A percentile compares a stretch with the other conserved stretches of the same genome.
phyloP scores from a whole-genome alignment of 2,888 invertebrate species.

The Deilephila elpenor region DNA sequence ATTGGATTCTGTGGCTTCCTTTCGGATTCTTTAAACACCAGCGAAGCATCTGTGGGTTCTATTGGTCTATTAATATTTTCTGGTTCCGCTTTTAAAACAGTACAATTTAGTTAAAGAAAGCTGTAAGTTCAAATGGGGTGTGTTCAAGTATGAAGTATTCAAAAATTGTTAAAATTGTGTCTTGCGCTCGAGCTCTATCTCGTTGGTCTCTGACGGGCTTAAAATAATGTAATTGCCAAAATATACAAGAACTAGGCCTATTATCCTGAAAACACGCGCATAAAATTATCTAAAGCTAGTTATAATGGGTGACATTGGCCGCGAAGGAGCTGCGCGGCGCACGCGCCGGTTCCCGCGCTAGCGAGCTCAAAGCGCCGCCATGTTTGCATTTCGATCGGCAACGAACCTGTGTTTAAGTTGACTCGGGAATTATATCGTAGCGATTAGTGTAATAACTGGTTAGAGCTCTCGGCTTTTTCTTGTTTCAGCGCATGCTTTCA shows the following conservation, averaged over 20 bases:
- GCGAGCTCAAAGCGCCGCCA: conserved; percentile 80
- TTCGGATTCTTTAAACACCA: not conserved
- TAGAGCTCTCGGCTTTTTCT: conserved; percentile 76
- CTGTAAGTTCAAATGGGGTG: too few relatives aligned
- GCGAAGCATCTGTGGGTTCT: not conserved
- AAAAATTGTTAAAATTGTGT: too few relatives aligned
- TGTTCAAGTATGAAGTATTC: too few relatives aligned
- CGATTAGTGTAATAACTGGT: conserved; percentile 85
- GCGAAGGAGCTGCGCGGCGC: conserved; percentile 28
- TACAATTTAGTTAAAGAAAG: too few relatives aligned
- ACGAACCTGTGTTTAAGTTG: conserved; percentile 85
- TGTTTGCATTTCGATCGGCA: conserved; percentile 84
- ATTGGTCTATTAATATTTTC: not conserved
- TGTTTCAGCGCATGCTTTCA: conserved; percentile 74
- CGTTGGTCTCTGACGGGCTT: too few relatives aligned
- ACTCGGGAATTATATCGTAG: conserved; percentile 84
- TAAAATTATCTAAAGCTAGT: not conserved
- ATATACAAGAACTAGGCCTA: too few relatives aligned
- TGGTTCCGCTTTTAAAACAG: too few relatives aligned
- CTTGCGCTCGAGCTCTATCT: too few relatives aligned
- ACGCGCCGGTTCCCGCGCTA: conserved; percentile 65
- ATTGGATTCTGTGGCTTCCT: conserved; percentile 4
- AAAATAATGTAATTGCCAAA: too few relatives aligned
- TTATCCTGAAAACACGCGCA: not conserved
- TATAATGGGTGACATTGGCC: conserved; percentile 32